Evolutionary conservation across 1,140 invertebrate species (phyloP), one percentile per base, ranked within the genome.

Genomic region (Drosophila tani): DNA sequence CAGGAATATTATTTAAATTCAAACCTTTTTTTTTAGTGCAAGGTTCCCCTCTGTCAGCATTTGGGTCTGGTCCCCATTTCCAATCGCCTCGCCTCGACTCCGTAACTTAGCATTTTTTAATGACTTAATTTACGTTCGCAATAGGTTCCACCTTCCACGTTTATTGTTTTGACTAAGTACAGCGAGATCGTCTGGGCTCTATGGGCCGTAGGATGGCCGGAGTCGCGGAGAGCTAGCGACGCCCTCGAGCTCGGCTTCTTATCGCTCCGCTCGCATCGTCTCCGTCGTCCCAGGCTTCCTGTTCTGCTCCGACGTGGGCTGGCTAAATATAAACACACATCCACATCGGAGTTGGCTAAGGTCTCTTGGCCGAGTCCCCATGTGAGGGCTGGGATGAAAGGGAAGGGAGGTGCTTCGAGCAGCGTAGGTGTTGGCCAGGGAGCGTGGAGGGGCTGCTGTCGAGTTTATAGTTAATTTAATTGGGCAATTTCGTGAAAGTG

Each of bases 121-220:
- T 91, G 85, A 90, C 85, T 90, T 90, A 90, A 90, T 90, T 90
- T 90, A 90, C 82, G 86, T 90, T 91, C 76, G 82, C 85, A 90
- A 91, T 86, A 86, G 85, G 85, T 86, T 77, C 86, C 86, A 90
- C 85, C 85, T 91, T 90, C 85, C 79, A 79, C 81, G 86, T 86
- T 91, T 91, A 91, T 91, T 91, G 82, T 90, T 90, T 90, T 91
- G 78, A 73, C 85, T 90, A 85, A 85, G 81, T 85, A 84, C 85
- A 69, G 17, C 66, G 53, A 40, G 70, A 74, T 74, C 70, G 62
- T 75, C 47, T 70, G 67, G 67, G 47, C 79, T 71, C 49, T 45
- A 66, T 76, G 70, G 71, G 63, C 77, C 75, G 68, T 78, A 24
- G 53, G 35, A 88, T 88, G 75, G 85, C 76, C 73, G 49, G 81